Conservation (phyloP, 2,888 invertebrate genomes). For the Prosopocoilus inquinatus region DNA sequence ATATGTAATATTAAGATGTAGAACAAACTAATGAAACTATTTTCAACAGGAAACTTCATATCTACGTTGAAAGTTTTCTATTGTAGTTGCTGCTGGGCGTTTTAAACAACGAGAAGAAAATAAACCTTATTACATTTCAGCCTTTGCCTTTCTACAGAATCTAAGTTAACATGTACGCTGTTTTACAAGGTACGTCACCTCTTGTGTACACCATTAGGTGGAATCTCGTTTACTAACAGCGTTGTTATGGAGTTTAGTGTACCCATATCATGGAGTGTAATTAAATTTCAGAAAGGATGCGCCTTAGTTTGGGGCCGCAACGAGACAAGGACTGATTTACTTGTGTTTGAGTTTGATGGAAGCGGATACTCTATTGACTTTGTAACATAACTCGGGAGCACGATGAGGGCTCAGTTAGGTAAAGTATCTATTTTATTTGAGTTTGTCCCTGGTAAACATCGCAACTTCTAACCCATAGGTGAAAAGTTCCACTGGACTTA, state of each 20-base stretch:
- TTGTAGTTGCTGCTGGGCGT: too few relatives aligned
- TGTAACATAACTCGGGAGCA: slow-evolving; percentile 37
- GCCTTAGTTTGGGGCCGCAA: slow-evolving; percentile 20
- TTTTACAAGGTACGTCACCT: not conserved
- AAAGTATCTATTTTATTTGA: slow-evolving; percentile 38
- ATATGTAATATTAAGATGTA: too few relatives aligned
- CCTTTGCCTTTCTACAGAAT: not conserved
- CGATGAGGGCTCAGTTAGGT: slow-evolving; percentile 35
- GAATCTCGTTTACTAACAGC: slow-evolving; percentile 20
- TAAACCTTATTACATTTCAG: too few relatives aligned
- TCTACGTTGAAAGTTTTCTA: too few relatives aligned
- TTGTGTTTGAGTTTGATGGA: slow-evolving; percentile 42
- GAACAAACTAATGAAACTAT: too few relatives aligned
- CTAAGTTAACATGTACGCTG: not conserved
- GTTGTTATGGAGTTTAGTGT: slow-evolving; percentile 10
- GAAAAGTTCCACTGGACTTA: too few relatives aligned
- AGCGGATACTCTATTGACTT: slow-evolving; percentile 41
- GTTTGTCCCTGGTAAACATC: slow-evolving; percentile 19
- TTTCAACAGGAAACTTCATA: too few relatives aligned
- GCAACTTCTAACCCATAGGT: too few relatives aligned
- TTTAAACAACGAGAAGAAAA: too few relatives aligned
- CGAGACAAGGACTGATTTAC: slow-evolving; percentile 40
- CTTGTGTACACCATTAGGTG: slow-evolving; percentile 1
- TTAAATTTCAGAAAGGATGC: slow-evolving; percentile 30
- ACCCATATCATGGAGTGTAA: slow-evolving; percentile 23